Base-by-base conservation (phyloP, 2,888 invertebrate genomes). In the Frankliniella intonsa region DNA sequence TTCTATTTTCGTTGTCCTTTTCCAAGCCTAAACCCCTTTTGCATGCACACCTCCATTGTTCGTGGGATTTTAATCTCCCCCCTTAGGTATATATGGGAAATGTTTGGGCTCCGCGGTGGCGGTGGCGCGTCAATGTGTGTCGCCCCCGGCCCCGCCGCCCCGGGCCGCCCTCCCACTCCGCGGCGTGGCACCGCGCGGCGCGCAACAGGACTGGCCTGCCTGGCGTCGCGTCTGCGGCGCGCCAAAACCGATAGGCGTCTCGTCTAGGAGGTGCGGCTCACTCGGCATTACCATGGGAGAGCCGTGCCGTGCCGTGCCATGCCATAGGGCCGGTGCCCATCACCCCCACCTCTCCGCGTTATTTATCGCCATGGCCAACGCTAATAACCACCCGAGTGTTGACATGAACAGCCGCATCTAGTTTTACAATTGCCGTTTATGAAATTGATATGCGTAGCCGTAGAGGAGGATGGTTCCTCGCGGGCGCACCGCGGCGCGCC, bases 361-460 rank as follows among this genome's bases (percentile, higher is more conserved):
- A 62, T 62, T 62, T 76, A 76, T 76, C 25, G 22, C 25, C 25
- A 11, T 22, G 12, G 22, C 25, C 25, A 12, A 25, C 25, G 69
- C 69, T 76, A 76, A 76, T 76, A 76, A 76, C 69, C 25, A 25
- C 69, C 69, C 22, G 8, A 17, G 69, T 22, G 69, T 76, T 76
- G 69, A 76, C 62, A 62, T 62, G 62, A 62, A 62, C 69, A 25
- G 69, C 69, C 69, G 12, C 69, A 25, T 76, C 69, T 76, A 76
- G 69, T 76, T 76, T 76, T 76, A 76, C 69, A 76, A 76, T 76
- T 76, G 69, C 69, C 62, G 62, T 62, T 62, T 62, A 62, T 62
- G 62, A 62, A 62, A 62, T 62, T 62, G 62, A 62, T 62, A n/a
- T n/a, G 62, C 62, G 19, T 7, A 62, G n/a, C 12, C 62, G 19